Evolutionary conservation across 2,113 vertebrate species (phyloP).

Genomic region (Callionymus lyra): DNA sequence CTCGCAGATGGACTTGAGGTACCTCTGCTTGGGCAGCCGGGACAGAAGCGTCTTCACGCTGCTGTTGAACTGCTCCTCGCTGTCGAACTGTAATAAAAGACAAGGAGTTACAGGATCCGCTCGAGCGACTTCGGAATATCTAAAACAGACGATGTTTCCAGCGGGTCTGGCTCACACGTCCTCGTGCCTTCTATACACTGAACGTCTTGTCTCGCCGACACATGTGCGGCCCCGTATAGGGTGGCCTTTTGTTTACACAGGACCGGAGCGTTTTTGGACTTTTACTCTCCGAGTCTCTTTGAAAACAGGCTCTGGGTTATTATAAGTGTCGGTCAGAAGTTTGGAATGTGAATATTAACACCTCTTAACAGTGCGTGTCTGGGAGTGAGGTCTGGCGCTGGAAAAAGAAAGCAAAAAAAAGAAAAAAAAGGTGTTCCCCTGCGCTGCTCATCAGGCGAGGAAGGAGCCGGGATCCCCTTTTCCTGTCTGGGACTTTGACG

Average conservation of each 20-base stretch:
- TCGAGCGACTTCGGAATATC: background rate
- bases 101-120: background rate
- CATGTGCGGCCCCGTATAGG: constrained; percentile 20
- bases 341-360: constrained; percentile 55
- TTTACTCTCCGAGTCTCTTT: constrained; percentile 29
- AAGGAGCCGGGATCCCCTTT: constrained; percentile 57
- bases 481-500: constrained; percentile 46
- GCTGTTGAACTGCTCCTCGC: constrained; percentile 81
- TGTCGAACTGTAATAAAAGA: constrained; percentile 70
- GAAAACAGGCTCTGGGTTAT: constrained; percentile 24
- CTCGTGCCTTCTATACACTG: constrained; percentile 18
- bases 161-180: constrained; percentile 20
- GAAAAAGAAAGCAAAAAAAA: constrained; percentile 19
- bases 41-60: constrained; percentile 85
- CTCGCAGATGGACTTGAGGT: constrained; percentile 87
- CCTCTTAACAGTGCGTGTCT: constrained; percentile 19
- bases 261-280: constrained; percentile 13
- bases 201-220: constrained; percentile 28
- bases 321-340: constrained; percentile 31
- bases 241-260: constrained; percentile 39
- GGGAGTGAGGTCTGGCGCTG: constrained; percentile 10
- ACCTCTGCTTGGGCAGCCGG: constrained; percentile 85
- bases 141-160: constrained; percentile 31
- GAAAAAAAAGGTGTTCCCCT: constrained; percentile 44
- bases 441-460: constrained; percentile 30